A percentile compares a stretch with the other conserved stretches of the same genome.
Evolutionary conservation across 2,113 vertebrate species (phyloP).

Genomic region (Vulpes lagopus): DNA sequence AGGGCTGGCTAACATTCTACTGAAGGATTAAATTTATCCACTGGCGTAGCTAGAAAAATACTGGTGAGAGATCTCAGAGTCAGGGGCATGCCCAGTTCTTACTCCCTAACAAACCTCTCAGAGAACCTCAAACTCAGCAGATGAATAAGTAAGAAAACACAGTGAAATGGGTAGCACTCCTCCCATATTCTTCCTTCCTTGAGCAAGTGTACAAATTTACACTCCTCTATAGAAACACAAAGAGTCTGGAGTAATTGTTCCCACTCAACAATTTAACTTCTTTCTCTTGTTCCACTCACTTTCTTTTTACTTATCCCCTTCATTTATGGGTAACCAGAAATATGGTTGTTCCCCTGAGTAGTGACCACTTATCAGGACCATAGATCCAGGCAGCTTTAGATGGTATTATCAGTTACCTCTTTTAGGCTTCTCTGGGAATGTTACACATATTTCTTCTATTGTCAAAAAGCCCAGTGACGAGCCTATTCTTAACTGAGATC

Average conservation of each 20-base stretch:
- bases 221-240: neutral
- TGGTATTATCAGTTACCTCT: neutral
- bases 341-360: neutral
- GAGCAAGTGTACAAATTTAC: too few species aligned
- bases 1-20: neutral
- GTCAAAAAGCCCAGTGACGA: neutral
- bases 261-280: neutral
- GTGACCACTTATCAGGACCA: neutral
- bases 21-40: neutral
- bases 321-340: neutral
- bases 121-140: neutral
- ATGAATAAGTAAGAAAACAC: neutral
- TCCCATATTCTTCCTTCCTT: neutral
- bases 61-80: neutral
- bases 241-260: neutral
- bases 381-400: neutral
- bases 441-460: neutral
- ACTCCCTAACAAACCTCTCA: neutral
- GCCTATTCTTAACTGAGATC: neutral
- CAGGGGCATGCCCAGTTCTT: neutral
- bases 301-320: neutral
- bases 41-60: neutral
- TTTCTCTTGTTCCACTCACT: neutral
- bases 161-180: neutral
- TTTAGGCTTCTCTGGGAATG: neutral